Percentiles rank a stretch among this genome's conserved stretches.
Evolutionary conservation across 2,113 vertebrate species (phyloP).

Genomic region (Bothrops jararaca): DNA sequence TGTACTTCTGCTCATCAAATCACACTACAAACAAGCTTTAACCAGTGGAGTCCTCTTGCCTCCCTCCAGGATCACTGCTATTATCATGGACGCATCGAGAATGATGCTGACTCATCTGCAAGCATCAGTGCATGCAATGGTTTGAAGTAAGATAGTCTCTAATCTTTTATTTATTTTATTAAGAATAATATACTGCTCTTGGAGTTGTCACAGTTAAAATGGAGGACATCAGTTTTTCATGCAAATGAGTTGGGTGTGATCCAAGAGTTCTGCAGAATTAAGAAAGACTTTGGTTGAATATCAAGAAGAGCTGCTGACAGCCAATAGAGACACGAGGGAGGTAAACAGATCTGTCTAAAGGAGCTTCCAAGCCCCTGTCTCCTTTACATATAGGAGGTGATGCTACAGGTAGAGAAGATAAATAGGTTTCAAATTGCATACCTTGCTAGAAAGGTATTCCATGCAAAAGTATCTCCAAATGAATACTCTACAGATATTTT

Average conservation of each 20-base stretch:
- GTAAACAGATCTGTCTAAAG: background rate
- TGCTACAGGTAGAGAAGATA: background rate
- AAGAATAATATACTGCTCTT: background rate
- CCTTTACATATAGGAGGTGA: background rate
- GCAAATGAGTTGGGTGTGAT: background rate
- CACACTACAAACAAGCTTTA: background rate
- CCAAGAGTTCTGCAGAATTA: background rate
- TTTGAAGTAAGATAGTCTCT: slow-evolving; percentile 42
- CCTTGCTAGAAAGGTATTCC: background rate
- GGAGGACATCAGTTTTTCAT: background rate
- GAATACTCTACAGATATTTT: background rate
- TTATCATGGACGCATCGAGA: slow-evolving; percentile 62
- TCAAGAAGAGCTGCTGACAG: background rate
- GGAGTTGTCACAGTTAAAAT: background rate
- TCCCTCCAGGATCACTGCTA: slow-evolving; percentile 71
- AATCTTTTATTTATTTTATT: too few relatives aligned
- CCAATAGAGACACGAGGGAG: background rate
- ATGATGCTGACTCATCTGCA: too few relatives aligned
- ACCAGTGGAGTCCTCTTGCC: rapidly evolving
- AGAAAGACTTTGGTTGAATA: background rate
- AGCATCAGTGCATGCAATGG: slow-evolving; percentile 36
- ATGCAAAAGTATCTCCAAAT: background rate
- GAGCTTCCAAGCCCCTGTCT: background rate
- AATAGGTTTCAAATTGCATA: background rate
- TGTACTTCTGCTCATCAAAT: rapidly evolving